These are phyloP conservation scores for Cynaeus angustus DNA, from an alignment of 2,888 invertebrate species.

Conservation along the genomic window DNA sequence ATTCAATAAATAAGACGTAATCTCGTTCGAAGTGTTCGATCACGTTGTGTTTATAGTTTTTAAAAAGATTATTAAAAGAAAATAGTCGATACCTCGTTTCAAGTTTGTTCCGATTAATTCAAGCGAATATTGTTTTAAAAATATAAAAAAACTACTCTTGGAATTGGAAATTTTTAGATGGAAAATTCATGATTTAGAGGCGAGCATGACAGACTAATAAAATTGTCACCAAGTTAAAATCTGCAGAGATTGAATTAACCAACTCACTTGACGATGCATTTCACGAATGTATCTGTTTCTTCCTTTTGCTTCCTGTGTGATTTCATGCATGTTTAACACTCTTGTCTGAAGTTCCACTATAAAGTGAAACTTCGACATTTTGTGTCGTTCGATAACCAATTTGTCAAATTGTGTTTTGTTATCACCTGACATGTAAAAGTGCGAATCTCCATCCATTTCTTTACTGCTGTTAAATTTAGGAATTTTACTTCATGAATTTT, in stretches of 20 bases:
- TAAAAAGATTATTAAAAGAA: not conserved
- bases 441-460: not conserved
- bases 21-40: not conserved
- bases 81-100: too few relatives aligned
- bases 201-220: too few relatives aligned
- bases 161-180: too few relatives aligned
- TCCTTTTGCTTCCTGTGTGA: not conserved
- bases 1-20: not conserved
- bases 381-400: not conserved
- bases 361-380: too few relatives aligned
- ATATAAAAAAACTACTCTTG: too few relatives aligned
- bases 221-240: too few relatives aligned
- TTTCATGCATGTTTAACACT: constrained; percentile 4
- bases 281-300: constrained; percentile 1
- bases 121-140: too few relatives aligned
- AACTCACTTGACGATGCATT: not conserved
- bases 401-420: not conserved
- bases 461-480: constrained; percentile 1
- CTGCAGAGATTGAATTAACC: too few relatives aligned
- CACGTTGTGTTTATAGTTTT: not conserved
- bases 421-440: not conserved
- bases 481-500: constrained; percentile 8
- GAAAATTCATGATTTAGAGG: too few relatives aligned
- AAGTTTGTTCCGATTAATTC: too few relatives aligned
- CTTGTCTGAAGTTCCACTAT: not conserved